A percentile compares a stretch with the other conserved stretches of the same genome.
These are phyloP conservation scores for Chaenocephalus aceratus DNA, from an alignment of 2,113 vertebrate species.

Conservation along the genomic window DNA sequence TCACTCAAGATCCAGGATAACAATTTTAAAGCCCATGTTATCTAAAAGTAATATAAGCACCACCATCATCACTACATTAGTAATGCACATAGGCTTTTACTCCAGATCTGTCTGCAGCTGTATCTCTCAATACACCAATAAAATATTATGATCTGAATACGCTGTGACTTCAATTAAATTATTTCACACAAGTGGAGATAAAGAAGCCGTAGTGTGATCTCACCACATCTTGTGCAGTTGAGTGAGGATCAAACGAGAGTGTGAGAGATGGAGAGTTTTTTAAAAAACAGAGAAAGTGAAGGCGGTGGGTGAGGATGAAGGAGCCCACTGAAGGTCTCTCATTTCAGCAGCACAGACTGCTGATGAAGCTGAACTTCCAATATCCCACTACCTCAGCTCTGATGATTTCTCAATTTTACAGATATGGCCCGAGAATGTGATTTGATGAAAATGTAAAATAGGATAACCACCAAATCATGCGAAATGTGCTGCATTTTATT, in stretches of 20 bases:
- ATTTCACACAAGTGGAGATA: slow-evolving; percentile 65
- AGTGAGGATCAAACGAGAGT: slow-evolving; percentile 56
- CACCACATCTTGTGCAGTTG: slow-evolving; percentile 45
- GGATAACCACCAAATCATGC: slow-evolving; percentile 78
- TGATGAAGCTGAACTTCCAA: slow-evolving; percentile 84
- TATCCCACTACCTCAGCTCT: slow-evolving; percentile 78
- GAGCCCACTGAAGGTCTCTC: slow-evolving; percentile 71
- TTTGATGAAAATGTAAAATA: slow-evolving; percentile 82
- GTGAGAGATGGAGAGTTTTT: slow-evolving; percentile 55
- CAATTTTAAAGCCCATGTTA: slow-evolving; percentile 20
- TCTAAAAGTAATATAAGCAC: slow-evolving; percentile 31
- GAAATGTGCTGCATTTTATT: slow-evolving; percentile 76
- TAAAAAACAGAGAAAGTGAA: slow-evolving; percentile 43
- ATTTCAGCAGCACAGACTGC: slow-evolving; percentile 82
- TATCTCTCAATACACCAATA: slow-evolving; percentile 33
- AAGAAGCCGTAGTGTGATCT: slow-evolving; percentile 61
- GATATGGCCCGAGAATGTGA: slow-evolving; percentile 79
- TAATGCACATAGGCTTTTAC: slow-evolving; percentile 14
- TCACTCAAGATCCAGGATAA: slow-evolving; percentile 12
- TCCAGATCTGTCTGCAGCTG: neutral
- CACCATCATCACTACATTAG: slow-evolving; percentile 18
- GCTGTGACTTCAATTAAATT: slow-evolving; percentile 63
- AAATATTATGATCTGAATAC: slow-evolving; percentile 44
- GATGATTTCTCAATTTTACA: slow-evolving; percentile 84
- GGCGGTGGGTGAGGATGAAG: slow-evolving; percentile 37